Evolutionary conservation across 92 coral and sea anemone species (phyloP).

Genomic region (Epizoanthus ramosus): DNA sequence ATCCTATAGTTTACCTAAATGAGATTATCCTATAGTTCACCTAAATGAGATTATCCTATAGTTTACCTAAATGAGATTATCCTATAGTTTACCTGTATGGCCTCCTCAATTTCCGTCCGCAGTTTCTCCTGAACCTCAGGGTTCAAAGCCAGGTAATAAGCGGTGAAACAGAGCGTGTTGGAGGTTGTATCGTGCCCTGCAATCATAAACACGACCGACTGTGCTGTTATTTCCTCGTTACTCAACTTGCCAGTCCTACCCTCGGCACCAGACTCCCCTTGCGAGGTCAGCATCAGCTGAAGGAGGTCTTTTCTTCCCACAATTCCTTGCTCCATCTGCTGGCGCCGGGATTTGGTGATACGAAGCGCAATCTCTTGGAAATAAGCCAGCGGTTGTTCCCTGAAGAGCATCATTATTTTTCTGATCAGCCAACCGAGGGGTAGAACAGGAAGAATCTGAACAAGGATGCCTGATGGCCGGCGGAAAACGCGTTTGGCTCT

Average conservation of each 20-base stretch:
- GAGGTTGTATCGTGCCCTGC: constrained; percentile 86
- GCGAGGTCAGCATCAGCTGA: constrained; percentile 77
- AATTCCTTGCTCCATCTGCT: constrained; percentile 42
- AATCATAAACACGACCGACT: constrained; percentile 66
- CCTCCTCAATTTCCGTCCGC: constrained; percentile 59
- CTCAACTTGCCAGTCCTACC: constrained; percentile 49
- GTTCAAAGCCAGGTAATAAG: constrained; percentile 62
- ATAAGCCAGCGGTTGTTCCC: constrained; percentile 46
- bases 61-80: too few species aligned
- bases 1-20: too few species aligned
- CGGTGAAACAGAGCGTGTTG: constrained; percentile 57
- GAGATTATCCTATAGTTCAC: too few species aligned
- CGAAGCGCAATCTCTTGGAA: constrained; percentile 55
- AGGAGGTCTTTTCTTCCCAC: constrained; percentile 68
- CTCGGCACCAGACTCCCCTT: constrained; percentile 18
- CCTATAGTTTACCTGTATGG: constrained; percentile 30
- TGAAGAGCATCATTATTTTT: constrained; percentile 34
- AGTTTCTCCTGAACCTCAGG: constrained; percentile 73
- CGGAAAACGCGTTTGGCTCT: constrained; percentile 37
- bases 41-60: too few species aligned
- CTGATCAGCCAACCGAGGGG: constrained; percentile 37
- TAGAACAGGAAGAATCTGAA: constrained; percentile 7
- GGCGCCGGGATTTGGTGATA: constrained; percentile 54
- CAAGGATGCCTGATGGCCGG: constrained; percentile 30
- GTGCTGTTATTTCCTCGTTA: constrained; percentile 77